A percentile compares a stretch with the other conserved stretches of the same genome.
Conservation (phyloP, 2,113 vertebrate species). For the Microtus pennsylvanicus region DNA sequence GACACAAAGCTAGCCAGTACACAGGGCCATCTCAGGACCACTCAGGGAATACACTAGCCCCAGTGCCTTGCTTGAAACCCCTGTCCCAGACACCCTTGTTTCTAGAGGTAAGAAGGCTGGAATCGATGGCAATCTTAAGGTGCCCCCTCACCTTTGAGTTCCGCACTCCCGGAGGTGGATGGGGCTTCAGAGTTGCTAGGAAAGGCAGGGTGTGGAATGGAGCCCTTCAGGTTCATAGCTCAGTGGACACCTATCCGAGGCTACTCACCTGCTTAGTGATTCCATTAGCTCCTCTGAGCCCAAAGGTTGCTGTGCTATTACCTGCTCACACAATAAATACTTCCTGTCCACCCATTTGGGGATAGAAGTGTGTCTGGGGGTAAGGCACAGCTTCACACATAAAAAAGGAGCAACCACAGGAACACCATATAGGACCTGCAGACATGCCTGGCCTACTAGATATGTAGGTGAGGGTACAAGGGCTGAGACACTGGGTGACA, state of each 20-base stretch:
- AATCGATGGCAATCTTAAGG: not conserved
- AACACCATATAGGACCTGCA: not conserved
- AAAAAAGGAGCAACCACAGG: not conserved
- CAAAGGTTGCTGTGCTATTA: not conserved
- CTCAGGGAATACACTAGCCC: not conserved
- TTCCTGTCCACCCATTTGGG: not conserved
- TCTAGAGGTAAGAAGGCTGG: not conserved
- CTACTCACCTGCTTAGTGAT: not conserved
- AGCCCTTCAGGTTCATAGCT: not conserved
- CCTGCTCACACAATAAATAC: fast-evolving
- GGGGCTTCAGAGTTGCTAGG: not conserved
- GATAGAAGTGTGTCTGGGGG: not conserved
- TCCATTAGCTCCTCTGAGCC: too few relatives aligned
- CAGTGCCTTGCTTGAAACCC: too few relatives aligned
- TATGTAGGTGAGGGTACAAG: not conserved
- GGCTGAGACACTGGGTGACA: not conserved
- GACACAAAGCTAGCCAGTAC: not conserved
- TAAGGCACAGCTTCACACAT: not conserved
- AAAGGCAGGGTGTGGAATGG: not conserved
- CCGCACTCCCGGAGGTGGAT: not conserved
- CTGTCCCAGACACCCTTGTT: not conserved
- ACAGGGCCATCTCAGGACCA: not conserved
- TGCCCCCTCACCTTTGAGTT: not conserved
- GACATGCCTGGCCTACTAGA: not conserved
- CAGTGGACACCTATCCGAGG: fast-evolving